Evolutionary conservation across 1,140 invertebrate genomes (phyloP).

Genomic region (Bombus sylvicola): DNA sequence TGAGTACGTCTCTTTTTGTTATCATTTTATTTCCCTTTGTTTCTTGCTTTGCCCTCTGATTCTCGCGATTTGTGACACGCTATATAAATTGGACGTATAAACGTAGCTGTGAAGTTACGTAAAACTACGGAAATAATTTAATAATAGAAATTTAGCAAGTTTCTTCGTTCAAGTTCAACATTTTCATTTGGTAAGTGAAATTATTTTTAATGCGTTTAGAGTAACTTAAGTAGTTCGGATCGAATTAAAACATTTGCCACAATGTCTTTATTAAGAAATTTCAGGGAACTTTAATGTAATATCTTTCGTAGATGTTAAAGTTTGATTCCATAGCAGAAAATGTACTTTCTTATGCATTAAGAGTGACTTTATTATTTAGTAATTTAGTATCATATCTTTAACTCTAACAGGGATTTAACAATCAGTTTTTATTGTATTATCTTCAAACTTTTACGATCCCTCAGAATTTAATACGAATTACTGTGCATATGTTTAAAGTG

Average conservation of each 20-base stretch:
- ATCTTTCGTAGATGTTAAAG: too few species aligned
- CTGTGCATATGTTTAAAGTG: background rate
- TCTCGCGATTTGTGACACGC: background rate
- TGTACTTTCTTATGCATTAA: background rate
- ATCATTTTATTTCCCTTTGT: background rate
- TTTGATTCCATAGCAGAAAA: too few species aligned
- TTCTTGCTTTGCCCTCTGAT: background rate
- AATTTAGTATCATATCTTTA: background rate
- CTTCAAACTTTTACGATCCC: background rate
- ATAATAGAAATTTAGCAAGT: too few species aligned
- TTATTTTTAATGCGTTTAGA: too few species aligned
- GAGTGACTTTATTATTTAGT: background rate
- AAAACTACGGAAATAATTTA: too few species aligned
- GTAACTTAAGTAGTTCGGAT: too few species aligned
- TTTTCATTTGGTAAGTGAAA: too few species aligned
- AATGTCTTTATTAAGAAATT: too few species aligned
- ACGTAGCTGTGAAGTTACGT: too few species aligned
- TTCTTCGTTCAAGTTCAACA: too few species aligned
- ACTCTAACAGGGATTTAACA: background rate
- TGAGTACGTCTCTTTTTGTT: background rate
- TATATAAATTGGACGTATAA: background rate
- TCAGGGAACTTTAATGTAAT: too few species aligned
- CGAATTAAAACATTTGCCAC: too few species aligned
- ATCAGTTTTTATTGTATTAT: background rate
- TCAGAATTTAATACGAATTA: background rate